These are phyloP conservation scores for Corapipo altera DNA, from an alignment of 2,113 vertebrate genomes.

Conservation along the genomic window DNA sequence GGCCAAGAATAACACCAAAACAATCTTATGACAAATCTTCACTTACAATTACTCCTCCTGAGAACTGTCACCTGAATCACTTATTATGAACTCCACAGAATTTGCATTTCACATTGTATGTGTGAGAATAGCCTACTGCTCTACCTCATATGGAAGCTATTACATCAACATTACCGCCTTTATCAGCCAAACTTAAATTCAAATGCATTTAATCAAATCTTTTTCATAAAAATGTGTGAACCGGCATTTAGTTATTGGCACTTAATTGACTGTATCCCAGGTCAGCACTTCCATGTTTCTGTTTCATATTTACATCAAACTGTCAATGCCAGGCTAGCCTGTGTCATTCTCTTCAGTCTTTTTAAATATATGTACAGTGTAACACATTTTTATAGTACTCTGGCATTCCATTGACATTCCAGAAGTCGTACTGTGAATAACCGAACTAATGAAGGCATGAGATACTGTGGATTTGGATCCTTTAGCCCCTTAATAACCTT, in stretches of 20 bases:
- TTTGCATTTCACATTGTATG: background rate
- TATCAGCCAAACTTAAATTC: background rate
- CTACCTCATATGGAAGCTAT: background rate
- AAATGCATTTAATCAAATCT: background rate
- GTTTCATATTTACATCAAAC: background rate
- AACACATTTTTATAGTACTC: background rate
- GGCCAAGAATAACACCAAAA: background rate
- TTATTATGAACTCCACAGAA: background rate
- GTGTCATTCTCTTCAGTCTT: background rate
- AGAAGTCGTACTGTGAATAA: background rate
- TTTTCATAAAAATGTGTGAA: background rate
- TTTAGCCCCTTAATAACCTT: background rate
- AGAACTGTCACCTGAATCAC: background rate
- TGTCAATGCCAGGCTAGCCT: background rate
- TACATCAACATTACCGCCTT: background rate
- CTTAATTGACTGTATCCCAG: background rate
- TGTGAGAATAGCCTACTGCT: background rate
- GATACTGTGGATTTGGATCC: background rate
- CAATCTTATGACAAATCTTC: background rate
- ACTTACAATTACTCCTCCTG: background rate
- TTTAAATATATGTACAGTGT: background rate
- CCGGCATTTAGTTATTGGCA: background rate
- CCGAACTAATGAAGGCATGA: background rate
- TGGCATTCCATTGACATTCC: background rate
- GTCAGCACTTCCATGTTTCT: background rate